phyloP scores from a whole-genome alignment of 2,888 invertebrate species.

The Temnothorax ravouxi region DNA sequence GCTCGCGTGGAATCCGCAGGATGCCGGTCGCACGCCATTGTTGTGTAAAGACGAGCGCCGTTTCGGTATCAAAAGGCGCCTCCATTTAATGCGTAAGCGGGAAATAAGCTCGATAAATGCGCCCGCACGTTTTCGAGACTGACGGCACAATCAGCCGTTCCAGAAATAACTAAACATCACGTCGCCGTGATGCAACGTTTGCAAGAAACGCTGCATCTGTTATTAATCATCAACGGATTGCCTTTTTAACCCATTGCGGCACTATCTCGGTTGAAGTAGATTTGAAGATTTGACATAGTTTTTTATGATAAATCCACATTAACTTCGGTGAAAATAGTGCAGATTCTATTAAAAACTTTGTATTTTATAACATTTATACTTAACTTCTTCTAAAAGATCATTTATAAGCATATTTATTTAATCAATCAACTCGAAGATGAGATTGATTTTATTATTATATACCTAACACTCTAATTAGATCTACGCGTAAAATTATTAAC shows the following conservation, averaged over 20 bases:
- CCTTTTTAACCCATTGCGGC: neutral
- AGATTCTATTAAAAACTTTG: neutral
- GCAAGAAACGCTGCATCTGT: neutral
- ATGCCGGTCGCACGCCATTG: slow-evolving; percentile 24
- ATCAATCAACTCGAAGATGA: neutral
- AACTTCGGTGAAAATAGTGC: neutral
- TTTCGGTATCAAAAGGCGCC: slow-evolving; percentile 33
- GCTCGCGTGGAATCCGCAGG: slow-evolving; percentile 35
- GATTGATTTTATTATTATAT: neutral
- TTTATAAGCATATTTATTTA: neutral
- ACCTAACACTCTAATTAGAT: neutral
- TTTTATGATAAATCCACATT: neutral
- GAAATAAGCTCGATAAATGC: slow-evolving; percentile 46
- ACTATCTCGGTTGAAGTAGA: neutral
- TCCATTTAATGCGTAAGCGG: slow-evolving; percentile 32
- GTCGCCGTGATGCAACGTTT: slow-evolving; percentile 1
- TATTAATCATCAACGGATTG: slow-evolving; percentile 6
- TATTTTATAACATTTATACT: neutral
- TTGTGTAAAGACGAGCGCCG: slow-evolving; percentile 32
- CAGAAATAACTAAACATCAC: slow-evolving; percentile 17
- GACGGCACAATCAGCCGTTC: neutral
- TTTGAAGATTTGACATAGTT: neutral
- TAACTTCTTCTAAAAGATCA: neutral
- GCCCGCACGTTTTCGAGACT: slow-evolving; percentile 16
- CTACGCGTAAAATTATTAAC: neutral